Evolutionary conservation across 1,140 invertebrate genomes (phyloP).

Genomic region (Neocloeon triangulifer): DNA sequence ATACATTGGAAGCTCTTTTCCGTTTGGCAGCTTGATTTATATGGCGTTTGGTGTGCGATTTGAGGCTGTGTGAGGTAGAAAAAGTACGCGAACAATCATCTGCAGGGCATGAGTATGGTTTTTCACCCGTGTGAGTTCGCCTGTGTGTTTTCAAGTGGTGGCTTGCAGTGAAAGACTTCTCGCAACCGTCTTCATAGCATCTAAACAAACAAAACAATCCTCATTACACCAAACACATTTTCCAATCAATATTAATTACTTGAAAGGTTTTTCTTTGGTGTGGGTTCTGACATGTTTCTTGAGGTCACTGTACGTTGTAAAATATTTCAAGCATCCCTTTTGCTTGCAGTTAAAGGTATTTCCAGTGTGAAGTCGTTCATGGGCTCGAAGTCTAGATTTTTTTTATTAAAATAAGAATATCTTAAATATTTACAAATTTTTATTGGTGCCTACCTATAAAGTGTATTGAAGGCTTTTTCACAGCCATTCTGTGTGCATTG

Average conservation of each 20-base stretch:
- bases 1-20: constrained; percentile 7
- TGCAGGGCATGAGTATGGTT: constrained; percentile 52
- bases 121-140: constrained; percentile 48
- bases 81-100: constrained; percentile 52
- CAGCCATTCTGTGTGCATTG: constrained; percentile 53
- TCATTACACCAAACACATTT: too few species aligned
- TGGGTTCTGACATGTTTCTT: constrained; percentile 84
- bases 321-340: constrained; percentile 67
- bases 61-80: constrained; percentile 56
- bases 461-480: constrained; percentile 82
- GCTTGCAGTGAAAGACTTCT: constrained; percentile 77
- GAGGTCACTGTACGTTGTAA: constrained; percentile 81
- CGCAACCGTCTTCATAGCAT: constrained; percentile 60
- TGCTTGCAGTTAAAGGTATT: constrained; percentile 85
- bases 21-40: constrained; percentile 11
- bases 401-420: too few species aligned
- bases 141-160: constrained; percentile 80
- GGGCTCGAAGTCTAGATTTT: constrained; percentile 77
- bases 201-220: too few species aligned
- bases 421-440: too few species aligned
- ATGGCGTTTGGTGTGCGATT: constrained; percentile 50
- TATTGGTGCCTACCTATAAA: constrained; percentile 48
- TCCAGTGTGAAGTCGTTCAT: constrained; percentile 78
- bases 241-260: too few species aligned
- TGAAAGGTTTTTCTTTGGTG: constrained; percentile 79